Percentiles rank a stretch among this genome's conserved stretches.
These are phyloP conservation scores for Montifringilla adamsi DNA, from an alignment of 2,113 vertebrate species.

Conservation along the genomic window DNA sequence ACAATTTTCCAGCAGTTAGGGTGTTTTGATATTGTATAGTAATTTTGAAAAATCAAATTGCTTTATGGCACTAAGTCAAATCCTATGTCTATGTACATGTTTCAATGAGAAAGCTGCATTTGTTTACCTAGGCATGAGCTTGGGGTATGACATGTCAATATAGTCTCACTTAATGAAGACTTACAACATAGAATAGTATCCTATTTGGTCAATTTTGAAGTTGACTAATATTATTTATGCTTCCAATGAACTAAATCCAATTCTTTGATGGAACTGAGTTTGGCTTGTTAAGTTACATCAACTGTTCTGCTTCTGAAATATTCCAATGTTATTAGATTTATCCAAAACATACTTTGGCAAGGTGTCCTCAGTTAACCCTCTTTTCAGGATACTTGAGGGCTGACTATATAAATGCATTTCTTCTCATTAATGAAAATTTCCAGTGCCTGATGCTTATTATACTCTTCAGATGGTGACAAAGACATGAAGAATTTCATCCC, in stretches of 20 bases:
- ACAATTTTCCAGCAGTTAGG: neutral
- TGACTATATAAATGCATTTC: neutral
- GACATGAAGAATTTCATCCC: neutral
- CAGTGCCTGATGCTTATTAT: neutral
- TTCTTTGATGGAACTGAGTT: neutral
- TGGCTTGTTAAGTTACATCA: neutral
- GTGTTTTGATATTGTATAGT: neutral
- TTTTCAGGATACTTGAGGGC: neutral
- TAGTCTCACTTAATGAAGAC: neutral
- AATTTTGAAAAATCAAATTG: neutral
- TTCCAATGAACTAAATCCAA: neutral
- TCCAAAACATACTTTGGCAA: neutral
- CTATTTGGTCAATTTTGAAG: neutral
- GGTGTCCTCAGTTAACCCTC: neutral
- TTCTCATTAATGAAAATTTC: neutral
- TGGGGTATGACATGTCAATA: neutral
- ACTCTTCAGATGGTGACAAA: neutral
- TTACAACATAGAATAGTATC: neutral
- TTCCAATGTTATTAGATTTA: neutral
- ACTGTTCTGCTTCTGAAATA: neutral
- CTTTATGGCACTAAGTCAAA: neutral
- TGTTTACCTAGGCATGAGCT: neutral
- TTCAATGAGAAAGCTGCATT: neutral
- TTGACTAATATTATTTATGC: neutral
- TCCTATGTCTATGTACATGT: neutral